Base-by-base conservation (phyloP, 2,113 vertebrate species). In the Hassar affinis region DNA sequence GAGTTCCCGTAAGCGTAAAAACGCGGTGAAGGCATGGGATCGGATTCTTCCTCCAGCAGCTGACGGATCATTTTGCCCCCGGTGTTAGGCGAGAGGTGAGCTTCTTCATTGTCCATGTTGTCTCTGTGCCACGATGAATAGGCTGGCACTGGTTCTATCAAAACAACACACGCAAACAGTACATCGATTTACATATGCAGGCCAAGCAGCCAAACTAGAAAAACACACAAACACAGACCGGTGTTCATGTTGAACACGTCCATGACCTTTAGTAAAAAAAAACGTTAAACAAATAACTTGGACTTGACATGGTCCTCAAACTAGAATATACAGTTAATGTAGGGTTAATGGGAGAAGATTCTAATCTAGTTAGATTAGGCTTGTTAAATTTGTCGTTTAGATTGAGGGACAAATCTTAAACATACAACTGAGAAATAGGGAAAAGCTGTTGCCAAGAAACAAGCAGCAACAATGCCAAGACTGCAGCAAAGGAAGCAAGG, bases 11-110 rank as follows among this genome's bases (percentile, higher is more conserved):
- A 99, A 78, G 95, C 94, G 6, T 98, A 97, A 93, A 97, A 99
- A 5, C 98, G 97, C n/a, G 98, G 98, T 0, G 98, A 99, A 78
- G 96, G 91, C 97, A 98, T 96, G 25, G 98, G 98, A 90, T 98
- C 97, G 0, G 95, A 96, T 90, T 95, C 96, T 74, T 96, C 97
- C 74, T 98, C 97, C 88, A 98, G 85, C 10, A 99, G 94, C 86
- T 98, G 98, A 8, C 94, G 95, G 83, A 99, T 98, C 71, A 97
- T 94, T 68, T 93, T 93, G 0, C 97, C 97, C 1, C 96, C 96
- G 0, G 95, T 94, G 88, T 97, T 96, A 0, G 97, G 98, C 33
- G 98, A 98, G 38, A 96, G 93, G 27, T 89, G 93, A 10, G 97
- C 96, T 84, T 99, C 97, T 1, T 96, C 96, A 0, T 93, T 90